Conservation (phyloP, 2,888 invertebrate genomes). For the Eutolmus rufibarbis region DNA sequence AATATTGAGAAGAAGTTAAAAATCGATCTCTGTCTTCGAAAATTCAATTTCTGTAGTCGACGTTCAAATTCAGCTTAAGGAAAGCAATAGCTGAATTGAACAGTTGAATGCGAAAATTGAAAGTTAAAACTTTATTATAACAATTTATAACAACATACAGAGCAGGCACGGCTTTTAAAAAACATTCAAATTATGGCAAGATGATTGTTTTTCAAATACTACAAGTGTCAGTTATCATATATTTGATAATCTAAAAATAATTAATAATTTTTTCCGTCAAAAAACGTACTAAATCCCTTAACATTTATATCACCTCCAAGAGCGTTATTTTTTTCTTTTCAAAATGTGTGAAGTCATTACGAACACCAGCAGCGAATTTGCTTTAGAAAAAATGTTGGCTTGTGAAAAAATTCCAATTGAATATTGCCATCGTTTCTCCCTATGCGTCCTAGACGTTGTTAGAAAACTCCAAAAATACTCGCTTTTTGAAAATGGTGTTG, state of each 20-base stretch:
- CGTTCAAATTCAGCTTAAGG: too few species aligned
- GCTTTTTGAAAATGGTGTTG: conserved; percentile 54
- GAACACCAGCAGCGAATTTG: background rate
- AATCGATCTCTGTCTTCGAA: too few species aligned
- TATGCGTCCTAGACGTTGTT: conserved; percentile 59
- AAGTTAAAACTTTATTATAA: too few species aligned
- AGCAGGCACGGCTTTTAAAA: too few species aligned
- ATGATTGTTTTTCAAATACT: too few species aligned
- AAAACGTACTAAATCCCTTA: background rate
- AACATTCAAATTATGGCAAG: too few species aligned
- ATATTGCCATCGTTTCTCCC: conserved; percentile 48
- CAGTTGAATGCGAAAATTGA: too few species aligned
- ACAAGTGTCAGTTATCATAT: background rate
- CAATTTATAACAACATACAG: too few species aligned
- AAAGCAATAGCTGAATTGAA: too few species aligned
- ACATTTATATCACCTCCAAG: background rate
- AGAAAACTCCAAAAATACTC: conserved; percentile 60
- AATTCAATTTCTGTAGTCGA: too few species aligned
- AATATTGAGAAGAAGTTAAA: too few species aligned
- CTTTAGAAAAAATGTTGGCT: background rate
- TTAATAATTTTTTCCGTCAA: background rate
- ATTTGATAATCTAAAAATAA: background rate
- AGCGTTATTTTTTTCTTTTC: background rate
- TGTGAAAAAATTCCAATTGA: conserved; percentile 2
- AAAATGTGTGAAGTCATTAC: background rate